Evolutionary conservation across 2,113 vertebrate species (phyloP), one percentile per base, ranked within the genome.

Genomic region (Urocitellus parryii): DNA sequence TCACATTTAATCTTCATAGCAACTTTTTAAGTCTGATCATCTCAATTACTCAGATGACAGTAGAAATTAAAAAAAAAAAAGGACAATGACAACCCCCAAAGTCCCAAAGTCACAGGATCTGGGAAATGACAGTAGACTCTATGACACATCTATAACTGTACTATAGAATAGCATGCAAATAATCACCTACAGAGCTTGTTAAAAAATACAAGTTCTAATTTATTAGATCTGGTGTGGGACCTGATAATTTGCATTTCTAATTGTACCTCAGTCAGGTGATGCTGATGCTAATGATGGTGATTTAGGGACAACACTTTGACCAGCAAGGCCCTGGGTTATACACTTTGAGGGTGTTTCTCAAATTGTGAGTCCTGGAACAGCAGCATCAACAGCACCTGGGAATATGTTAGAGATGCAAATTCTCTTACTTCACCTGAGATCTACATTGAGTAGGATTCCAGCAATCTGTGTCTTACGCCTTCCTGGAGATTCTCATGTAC

Each of bases 1-100:
- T 96, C 63, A 53, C 77, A 92, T 85, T 92, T 91, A 65, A 83
- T 85, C 42, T 83, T 63, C 37, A 89, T 73, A 74, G 65, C 29
- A 39, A 88, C n/a, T 72, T 91, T 67, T 22, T 70, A 94, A 88
- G 20, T 78, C 73, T 25, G 48, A 96, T 70, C 37, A 91, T 83
- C 25, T n/a, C 16, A 89, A n/a, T 86, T 85, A 94, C 74, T 95
- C 56, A 68, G 53, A 68, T 82, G 32, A 95, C 65, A 74, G 1
- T 70, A 4, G 7, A 29, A 58, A 78, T 65, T 63, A 4, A 78
- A 96, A 82, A 27, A 45, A 25, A 88, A 51, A 67, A 51, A 81
- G 51, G 25, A 76, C 10, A 39, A 2, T 17, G 18, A 29, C 29
- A 92, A 10, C 20, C 2, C 32, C 29, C 67, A 12, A 92, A 95